phyloP scores from a whole-genome alignment of 2,797 vertebrate genomes.

The Emys orbicularis region DNA sequence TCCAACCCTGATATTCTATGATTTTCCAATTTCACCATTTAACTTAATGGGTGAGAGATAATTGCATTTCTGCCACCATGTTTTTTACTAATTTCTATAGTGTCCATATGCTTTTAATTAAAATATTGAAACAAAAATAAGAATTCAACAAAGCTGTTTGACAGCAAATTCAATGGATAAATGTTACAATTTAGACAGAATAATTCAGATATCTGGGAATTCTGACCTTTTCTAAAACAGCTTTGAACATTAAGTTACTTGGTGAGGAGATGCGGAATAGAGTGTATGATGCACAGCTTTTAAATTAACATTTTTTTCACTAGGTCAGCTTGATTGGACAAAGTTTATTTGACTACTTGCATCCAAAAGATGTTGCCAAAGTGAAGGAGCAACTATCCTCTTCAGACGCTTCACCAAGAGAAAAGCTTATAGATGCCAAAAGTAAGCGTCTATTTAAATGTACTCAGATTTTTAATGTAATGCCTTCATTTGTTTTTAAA shows the following conservation, averaged over 20 bases:
- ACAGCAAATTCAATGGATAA: neutral
- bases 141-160: neutral
- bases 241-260: neutral
- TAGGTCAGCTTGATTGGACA: slow-evolving; percentile 93
- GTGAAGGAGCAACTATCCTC: slow-evolving; percentile 96
- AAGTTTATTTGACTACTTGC: slow-evolving; percentile 95
- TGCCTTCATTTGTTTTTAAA: neutral
- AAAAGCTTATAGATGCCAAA: slow-evolving; percentile 92
- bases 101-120: neutral
- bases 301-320: slow-evolving; percentile 34
- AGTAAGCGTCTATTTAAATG: slow-evolving; percentile 83
- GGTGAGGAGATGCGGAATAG: neutral
- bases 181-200: neutral
- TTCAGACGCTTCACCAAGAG: slow-evolving; percentile 89
- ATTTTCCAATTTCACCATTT: neutral
- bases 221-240: neutral
- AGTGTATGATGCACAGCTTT: neutral
- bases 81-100: neutral
- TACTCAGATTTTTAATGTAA: neutral
- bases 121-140: neutral
- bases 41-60: neutral
- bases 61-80: neutral
- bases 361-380: slow-evolving; percentile 97
- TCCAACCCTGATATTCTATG: too few relatives aligned
- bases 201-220: neutral